Percentiles rank a stretch among this genome's conserved stretches.
Conservation (phyloP, 2,888 invertebrate species). For the Stenurella melanura region DNA sequence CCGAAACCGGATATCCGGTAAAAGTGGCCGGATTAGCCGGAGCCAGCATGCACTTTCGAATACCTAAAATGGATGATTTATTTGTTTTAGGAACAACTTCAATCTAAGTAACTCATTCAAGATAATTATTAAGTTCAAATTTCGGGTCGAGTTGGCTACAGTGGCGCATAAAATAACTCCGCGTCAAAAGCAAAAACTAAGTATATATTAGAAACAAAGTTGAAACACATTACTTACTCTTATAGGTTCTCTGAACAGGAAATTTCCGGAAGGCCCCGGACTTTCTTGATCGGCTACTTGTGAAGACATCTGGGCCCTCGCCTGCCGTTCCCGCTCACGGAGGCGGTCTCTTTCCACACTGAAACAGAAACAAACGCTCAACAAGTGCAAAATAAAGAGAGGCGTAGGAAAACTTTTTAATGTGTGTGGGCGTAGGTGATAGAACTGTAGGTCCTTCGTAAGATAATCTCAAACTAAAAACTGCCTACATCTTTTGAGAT, state of each 20-base stretch:
- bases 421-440: neutral
- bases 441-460: neutral
- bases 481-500: neutral
- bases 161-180: no score
- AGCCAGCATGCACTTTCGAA: no score
- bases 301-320: conserved; percentile 84
- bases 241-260: conserved; percentile 81
- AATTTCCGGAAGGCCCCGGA: conserved; percentile 75
- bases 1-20: no score
- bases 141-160: no score
- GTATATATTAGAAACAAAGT: neutral
- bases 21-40: no score
- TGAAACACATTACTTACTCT: conserved; percentile 75
- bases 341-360: conserved; percentile 83
- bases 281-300: conserved; percentile 78
- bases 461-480: neutral
- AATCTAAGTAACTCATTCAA: no score
- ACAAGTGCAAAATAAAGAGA: conserved; percentile 15
- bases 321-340: conserved; percentile 85
- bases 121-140: no score
- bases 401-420: conserved; percentile 1
- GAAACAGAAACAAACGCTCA: conserved; percentile 54
- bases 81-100: no score
- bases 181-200: no score
- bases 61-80: no score